Evolutionary conservation across 2,797 vertebrate genomes (phyloP), one percentile per base, ranked within the genome.

Genomic region (Graptemys geographica): DNA sequence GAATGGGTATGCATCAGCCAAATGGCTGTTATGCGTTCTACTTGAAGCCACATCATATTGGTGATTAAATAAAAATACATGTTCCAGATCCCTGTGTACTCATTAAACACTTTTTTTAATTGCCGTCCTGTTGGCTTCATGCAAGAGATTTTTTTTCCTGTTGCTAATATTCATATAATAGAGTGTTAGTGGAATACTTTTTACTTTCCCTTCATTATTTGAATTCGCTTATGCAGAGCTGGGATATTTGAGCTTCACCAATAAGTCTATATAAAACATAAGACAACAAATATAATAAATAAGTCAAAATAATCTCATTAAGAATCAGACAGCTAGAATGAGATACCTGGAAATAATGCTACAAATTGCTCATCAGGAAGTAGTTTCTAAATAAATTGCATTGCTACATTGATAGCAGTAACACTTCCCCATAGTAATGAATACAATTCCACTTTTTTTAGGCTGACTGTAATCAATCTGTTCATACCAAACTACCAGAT

Each of bases 321-420:
- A 92, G 44, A 95, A 93, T 83, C 87, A 76, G 95, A 96, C 92
- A 79, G 94, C 90, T 96, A 95, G 89, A 79, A 72, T 4, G 72
- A 86, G 49, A 91, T 97, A 97, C 94, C 96, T 95, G 94, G 94
- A 97, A 97, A 92, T 93, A 92, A 94, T 90, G 92, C 94, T 89
- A 41, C 87, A 86, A 47, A 28, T 16, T 86, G 6, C 93, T 96
- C 82, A 88, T 82, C 90, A 93, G 93, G 94, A 97, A 96, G 82
- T 90, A 94, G 87, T 95, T 92, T 97, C 89, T 89, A 92, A 95
- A 86, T 23, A 92, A 93, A 92, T 93, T 96, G 90, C 25, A 84
- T 88, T 87, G 95, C 92, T 95, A 93, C 95, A 96, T 94, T 96
- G 92, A 95, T 88, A 95, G 92, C 88, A 94, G 93, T 59, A 95